phyloP scores from a whole-genome alignment of 2,113 vertebrate species.

The Prolemur simus region DNA sequence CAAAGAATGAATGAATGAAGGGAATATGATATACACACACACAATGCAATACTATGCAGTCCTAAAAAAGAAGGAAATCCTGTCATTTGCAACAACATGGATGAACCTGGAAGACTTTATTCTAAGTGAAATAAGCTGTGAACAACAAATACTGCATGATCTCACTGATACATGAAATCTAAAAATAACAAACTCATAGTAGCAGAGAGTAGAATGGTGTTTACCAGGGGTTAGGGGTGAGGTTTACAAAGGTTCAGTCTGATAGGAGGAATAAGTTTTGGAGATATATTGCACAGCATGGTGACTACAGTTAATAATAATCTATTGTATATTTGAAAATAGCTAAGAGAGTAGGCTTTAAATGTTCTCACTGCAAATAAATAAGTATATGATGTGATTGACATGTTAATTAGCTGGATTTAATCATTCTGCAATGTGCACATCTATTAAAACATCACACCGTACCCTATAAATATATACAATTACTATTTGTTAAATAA shows the following conservation, averaged over 20 bases:
- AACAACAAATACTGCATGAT: neutral
- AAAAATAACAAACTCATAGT: neutral
- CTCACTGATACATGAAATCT: neutral
- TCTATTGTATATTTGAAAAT: neutral
- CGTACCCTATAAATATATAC: neutral
- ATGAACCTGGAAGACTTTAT: neutral
- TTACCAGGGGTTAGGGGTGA: neutral
- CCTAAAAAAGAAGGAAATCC: neutral
- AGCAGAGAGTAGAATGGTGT: neutral
- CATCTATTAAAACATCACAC: neutral
- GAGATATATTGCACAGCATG: neutral
- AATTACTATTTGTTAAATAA: neutral
- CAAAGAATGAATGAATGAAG: no score
- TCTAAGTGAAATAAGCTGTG: neutral
- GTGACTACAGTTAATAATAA: neutral
- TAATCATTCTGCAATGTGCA: neutral
- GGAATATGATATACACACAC: neutral
- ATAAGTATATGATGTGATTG: neutral
- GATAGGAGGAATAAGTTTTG: neutral
- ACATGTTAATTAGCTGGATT: neutral
- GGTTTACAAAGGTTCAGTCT: neutral
- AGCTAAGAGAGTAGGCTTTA: neutral
- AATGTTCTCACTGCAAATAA: neutral
- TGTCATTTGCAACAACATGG: neutral
- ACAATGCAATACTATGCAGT: neutral